phyloP scores from a whole-genome alignment of 30 jellyfish, hydroid and myxozoan species.

The Haliclystus octoradiatus region DNA sequence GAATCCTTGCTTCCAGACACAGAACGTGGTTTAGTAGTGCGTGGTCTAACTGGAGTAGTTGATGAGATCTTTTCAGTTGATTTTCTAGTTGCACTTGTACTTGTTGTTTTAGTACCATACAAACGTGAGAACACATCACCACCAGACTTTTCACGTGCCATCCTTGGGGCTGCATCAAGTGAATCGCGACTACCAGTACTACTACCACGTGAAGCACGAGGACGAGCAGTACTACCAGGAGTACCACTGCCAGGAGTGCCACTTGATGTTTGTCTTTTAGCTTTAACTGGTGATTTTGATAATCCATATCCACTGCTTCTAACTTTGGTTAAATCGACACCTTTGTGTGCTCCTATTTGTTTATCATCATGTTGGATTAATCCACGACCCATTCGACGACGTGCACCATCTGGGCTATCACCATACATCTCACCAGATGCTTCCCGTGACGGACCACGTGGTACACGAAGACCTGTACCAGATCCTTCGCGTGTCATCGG shows the following conservation, averaged over 20 bases:
- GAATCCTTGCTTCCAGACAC: background rate
- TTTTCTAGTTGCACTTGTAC: constrained; percentile 8
- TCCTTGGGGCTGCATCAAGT: constrained; percentile 46
- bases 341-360: constrained; percentile 34
- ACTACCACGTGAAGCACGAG: constrained; percentile 40
- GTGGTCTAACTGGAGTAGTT: background rate
- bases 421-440: constrained; percentile 63
- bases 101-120: constrained; percentile 34
- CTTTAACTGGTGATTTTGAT: constrained; percentile 31
- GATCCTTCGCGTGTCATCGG: constrained; percentile 71
- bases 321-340: constrained; percentile 37
- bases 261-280: constrained; percentile 27
- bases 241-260: constrained; percentile 27
- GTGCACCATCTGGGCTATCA: constrained; percentile 32
- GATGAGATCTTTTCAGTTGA: constrained; percentile 33
- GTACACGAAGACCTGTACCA: constrained; percentile 24
- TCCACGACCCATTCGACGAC: constrained; percentile 25
- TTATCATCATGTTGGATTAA: constrained; percentile 28
- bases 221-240: too few relatives aligned
- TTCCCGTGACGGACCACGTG: constrained; percentile 50
- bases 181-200: constrained; percentile 31
- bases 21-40: background rate
- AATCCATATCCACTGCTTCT: constrained; percentile 88
- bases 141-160: constrained; percentile 84
- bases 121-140: constrained; percentile 85